Percentiles rank a stretch among this genome's conserved stretches.
These are phyloP conservation scores for Drosophila parvula DNA, from an alignment of 1,140 invertebrate species.

Conservation along the genomic window DNA sequence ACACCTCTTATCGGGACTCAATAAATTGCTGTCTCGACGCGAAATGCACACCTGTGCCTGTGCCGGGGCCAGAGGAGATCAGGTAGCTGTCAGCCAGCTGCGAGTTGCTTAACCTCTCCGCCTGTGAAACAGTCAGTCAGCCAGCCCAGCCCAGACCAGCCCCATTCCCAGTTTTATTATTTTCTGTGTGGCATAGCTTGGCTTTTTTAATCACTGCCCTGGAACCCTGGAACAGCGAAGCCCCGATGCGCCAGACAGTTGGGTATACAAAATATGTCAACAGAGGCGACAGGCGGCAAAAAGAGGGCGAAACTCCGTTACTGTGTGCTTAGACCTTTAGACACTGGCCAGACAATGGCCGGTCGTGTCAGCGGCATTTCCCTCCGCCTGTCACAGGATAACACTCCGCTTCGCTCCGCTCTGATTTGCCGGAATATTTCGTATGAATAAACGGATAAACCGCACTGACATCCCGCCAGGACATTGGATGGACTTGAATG, in stretches of 20 bases:
- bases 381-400: conserved; percentile 35
- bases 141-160: background rate
- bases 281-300: conserved; percentile 42
- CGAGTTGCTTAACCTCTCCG: conserved; percentile 59
- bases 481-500: conserved; percentile 27
- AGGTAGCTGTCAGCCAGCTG: conserved; percentile 43
- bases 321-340: conserved; percentile 56
- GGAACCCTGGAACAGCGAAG: conserved; percentile 6
- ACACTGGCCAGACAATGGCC: conserved; percentile 63
- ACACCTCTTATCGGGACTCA: conserved; percentile 46
- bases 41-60: conserved; percentile 46
- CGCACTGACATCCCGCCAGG: conserved; percentile 30
- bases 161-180: conserved; percentile 38
- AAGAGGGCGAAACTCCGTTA: conserved; percentile 43
- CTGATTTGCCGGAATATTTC: conserved; percentile 18
- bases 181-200: conserved; percentile 30
- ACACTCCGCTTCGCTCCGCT: conserved; percentile 15
- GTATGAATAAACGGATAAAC: conserved; percentile 37
- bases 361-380: conserved; percentile 51
- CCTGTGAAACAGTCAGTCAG: conserved; percentile 5
- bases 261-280: conserved; percentile 64
- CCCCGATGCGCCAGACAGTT: conserved; percentile 39
- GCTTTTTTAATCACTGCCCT: conserved; percentile 57
- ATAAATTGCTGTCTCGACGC: conserved; percentile 53
- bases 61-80: conserved; percentile 25